Evolutionary conservation across 2,888 invertebrate genomes (phyloP), one percentile per base, ranked within the genome.

Genomic region (Agrochola lota): DNA sequence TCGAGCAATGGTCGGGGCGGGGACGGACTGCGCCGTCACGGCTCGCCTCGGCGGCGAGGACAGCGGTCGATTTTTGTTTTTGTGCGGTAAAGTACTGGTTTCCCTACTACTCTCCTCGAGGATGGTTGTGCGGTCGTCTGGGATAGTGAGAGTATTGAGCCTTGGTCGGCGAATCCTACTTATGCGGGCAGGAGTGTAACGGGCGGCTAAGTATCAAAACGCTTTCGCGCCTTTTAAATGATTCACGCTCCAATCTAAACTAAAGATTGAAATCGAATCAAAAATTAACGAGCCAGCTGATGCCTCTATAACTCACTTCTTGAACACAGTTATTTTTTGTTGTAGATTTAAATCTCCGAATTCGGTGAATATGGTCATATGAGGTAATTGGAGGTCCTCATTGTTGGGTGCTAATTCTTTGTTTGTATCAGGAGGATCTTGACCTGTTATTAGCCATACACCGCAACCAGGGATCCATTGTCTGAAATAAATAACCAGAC

Each of bases 391-490:
- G 0, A 93, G 94, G 85, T 97, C 96, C 62, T 91, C 90, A 46
- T 88, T 78, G 0, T 90, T 91, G 0, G 96, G 96, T 5, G 93
- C 90, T 67, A 95, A 81, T 55, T 81, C 69, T 79, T 87, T 90
- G 80, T 95, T 94, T 7, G 94, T 93, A 74, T 95, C 96, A 1
- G 96, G 95, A 6, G 97, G 97, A 83, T 97, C 96, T 84, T 97
- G 97, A 0, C 95, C 96, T 0, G 97, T 95, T 78, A 98, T 98
- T 1, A 98, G 93, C 91, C 97, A 97, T 5, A 97, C 96, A 0
- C 98, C 98, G 93, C 98, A 98, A 1, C 97, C 97, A 0, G 98
- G 98, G 81, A 98, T 97, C 97, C 98, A 98, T 92, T 97, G 97
- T 87, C 96, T 96, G 84, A 71, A 91, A 91, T 55, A 46, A 49